Evolutionary conservation across 2,113 vertebrate genomes (phyloP), one percentile per base, ranked within the genome.

Genomic region (Pheucticus melanocephalus): DNA sequence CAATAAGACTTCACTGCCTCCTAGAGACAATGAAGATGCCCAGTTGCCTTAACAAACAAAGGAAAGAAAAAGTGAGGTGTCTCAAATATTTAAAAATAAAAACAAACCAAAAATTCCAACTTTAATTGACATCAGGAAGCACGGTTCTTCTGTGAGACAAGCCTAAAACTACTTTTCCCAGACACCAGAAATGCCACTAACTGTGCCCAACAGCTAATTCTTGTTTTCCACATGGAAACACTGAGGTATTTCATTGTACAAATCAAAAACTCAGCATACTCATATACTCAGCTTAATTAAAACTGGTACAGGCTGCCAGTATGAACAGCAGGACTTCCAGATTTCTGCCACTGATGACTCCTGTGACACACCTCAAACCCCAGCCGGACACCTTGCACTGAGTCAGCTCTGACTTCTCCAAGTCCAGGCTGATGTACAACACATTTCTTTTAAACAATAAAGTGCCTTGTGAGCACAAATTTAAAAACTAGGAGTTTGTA

Each of bases 321-420:
- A 18, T 1, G 2, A 59, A 40, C 14, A 63, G 47, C 39, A 65
- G 35, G 25, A 82, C 5, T 80, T 83, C 30, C 76, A 82, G 60
- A 54, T 25, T 71, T 16, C 57, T 31, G 24, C 31, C 37, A 45
- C 42, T 39, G 48, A 42, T 30, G 48, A 45, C 28, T 90, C 50
- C 65, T 0, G 0, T 10, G 45, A 42, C 4, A 0, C 15, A 69
- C 48, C 44, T 69, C 69, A 90, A 30, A 56, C 3, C 28, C 15
- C 14, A 3, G 33, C 3, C 30, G 44, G 40, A 44, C 39, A 86
- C 44, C 59, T 15, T n/a, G 71, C 42, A 37, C 33, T 27, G 19
- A 4, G 2, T 66, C 59, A 83, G 71, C 53, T 80, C 45, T 25
- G 42, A 54, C 51, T 71, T 75, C 40, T 71, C 15, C 20, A 54